Evolutionary conservation across 2,797 vertebrate genomes (phyloP).

Genomic region (Staurois parvus): DNA sequence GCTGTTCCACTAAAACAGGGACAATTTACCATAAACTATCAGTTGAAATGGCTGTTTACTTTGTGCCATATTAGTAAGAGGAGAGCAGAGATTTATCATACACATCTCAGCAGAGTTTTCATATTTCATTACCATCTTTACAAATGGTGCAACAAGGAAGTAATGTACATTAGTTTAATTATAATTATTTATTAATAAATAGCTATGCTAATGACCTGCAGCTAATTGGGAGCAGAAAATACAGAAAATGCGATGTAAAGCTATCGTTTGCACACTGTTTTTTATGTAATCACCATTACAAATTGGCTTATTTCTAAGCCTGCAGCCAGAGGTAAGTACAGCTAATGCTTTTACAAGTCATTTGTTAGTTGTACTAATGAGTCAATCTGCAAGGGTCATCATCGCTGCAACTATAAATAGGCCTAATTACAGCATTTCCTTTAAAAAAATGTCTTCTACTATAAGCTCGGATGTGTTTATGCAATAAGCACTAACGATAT

Average conservation of each 20-base stretch:
- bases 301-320: constrained; percentile 43
- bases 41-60: background rate
- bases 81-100: background rate
- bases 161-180: constrained; percentile 6
- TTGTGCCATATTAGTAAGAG: background rate
- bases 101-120: background rate
- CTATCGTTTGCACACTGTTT: constrained; percentile 19
- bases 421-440: constrained; percentile 40
- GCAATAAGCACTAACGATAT: background rate
- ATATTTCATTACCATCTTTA: constrained; percentile 19
- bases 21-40: background rate
- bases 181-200: constrained; percentile 50
- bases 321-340: constrained; percentile 42
- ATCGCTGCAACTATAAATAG: constrained; percentile 32
- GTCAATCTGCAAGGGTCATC: constrained; percentile 39
- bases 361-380: constrained; percentile 54
- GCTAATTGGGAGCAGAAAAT: constrained; percentile 50
- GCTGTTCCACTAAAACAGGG: no score
- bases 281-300: constrained; percentile 51
- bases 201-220: constrained; percentile 49
- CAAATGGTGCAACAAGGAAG: constrained; percentile 6
- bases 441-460: background rate
- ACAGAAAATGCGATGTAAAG: background rate
- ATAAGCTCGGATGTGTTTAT: constrained; percentile 16
- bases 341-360: constrained; percentile 49